phyloP scores from a whole-genome alignment of 2,888 invertebrate species.

The Sericinus montela region DNA sequence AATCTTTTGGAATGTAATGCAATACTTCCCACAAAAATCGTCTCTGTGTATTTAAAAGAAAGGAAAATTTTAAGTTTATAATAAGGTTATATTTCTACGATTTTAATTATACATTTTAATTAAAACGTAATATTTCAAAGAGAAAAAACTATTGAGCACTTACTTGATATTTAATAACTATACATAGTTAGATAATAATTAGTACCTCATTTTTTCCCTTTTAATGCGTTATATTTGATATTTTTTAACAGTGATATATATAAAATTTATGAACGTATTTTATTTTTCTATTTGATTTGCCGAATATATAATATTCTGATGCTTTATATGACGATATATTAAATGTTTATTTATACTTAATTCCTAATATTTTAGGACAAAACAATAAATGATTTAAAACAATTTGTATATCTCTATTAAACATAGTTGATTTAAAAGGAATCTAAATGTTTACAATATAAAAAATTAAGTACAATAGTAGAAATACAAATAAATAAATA shows the following conservation, averaged over 20 bases:
- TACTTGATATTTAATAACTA: conserved; percentile 14
- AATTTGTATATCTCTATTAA: conserved; percentile 9
- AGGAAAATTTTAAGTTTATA: too few species aligned
- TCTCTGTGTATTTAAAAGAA: too few species aligned
- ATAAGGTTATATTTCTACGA: too few species aligned
- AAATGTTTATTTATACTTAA: neutral
- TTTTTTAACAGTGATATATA: neutral
- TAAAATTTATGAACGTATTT: conserved; percentile 1
- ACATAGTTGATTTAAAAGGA: conserved; percentile 11
- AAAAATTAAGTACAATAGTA: conserved; percentile 9
- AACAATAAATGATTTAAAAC: conserved; percentile 7
- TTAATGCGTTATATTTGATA: neutral
- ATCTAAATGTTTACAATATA: conserved; percentile 4
- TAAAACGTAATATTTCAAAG: too few species aligned
- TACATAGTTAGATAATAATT: neutral
- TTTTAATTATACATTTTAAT: too few species aligned
- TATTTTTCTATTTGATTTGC: neutral
- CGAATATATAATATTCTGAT: neutral
- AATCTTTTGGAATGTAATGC: too few species aligned
- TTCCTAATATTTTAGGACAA: neutral
- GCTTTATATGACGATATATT: neutral
- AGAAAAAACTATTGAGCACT: conserved; percentile 7
- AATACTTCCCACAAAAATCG: too few species aligned
- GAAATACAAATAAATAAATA: neutral
- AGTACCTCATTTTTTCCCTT: conserved; percentile 6